phyloP scores from a whole-genome alignment of 2,113 vertebrate genomes.

The Illadopsis cleaveri region DNA sequence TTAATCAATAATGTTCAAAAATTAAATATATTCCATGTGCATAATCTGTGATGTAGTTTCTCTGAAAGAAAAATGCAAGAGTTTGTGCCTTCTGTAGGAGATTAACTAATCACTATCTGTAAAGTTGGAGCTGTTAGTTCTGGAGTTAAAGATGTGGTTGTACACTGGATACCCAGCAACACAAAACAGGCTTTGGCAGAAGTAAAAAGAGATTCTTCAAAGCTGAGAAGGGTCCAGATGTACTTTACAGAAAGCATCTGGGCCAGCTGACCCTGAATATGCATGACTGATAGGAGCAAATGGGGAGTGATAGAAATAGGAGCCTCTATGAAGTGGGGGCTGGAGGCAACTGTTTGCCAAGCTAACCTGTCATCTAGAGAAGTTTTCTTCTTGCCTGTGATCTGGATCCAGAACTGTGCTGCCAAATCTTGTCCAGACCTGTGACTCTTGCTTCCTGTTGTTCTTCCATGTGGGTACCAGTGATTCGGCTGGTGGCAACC shows the following conservation, averaged over 20 bases:
- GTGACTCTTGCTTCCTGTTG: background rate
- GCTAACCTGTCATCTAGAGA: background rate
- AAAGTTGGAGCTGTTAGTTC: background rate
- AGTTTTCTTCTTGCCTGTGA: background rate
- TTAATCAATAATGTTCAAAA: slow-evolving; percentile 13
- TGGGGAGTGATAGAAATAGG: background rate
- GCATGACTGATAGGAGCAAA: background rate
- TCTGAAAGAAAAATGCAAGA: background rate
- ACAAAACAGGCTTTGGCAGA: background rate
- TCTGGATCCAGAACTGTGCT: background rate
- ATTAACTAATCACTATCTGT: background rate
- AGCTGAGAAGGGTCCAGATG: background rate
- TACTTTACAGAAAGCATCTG: background rate
- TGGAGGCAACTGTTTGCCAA: background rate
- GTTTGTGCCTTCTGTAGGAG: background rate
- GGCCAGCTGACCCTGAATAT: background rate
- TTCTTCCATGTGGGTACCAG: background rate
- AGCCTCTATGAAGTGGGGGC: background rate
- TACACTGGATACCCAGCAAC: background rate
- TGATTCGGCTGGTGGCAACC: background rate
- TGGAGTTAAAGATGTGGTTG: background rate
- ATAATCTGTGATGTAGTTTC: background rate
- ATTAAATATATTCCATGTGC: background rate
- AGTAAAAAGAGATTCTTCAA: background rate
- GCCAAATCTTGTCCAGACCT: background rate